A percentile compares a stretch with the other conserved stretches of the same genome.
Evolutionary conservation across 2,888 invertebrate species (phyloP).

Genomic region (Augochlorella aurata): DNA sequence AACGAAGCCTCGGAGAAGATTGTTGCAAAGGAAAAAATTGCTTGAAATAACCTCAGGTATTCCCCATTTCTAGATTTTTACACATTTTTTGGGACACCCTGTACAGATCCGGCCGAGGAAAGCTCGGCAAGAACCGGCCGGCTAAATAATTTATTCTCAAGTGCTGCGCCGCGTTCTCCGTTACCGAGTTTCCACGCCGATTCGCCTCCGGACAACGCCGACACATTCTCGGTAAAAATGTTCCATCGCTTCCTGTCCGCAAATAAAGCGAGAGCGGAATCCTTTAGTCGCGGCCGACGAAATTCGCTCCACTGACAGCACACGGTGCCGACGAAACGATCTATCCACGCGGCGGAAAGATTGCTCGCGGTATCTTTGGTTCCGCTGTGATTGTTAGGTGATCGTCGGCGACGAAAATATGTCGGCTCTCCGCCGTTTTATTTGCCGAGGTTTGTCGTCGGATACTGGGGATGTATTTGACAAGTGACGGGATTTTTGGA

Average conservation of each 20-base stretch:
- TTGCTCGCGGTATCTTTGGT: background rate
- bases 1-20: no score
- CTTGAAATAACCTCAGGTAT: no score
- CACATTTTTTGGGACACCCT: no score
- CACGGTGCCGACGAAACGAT: background rate
- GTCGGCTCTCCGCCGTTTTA: no score
- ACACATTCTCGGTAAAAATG: background rate
- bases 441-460: no score
- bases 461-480: no score
- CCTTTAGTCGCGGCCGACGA: background rate
- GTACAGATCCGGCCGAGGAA: no score
- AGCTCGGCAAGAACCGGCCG: no score
- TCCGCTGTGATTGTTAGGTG: background rate
- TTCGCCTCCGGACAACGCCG: background rate
- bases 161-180: background rate
- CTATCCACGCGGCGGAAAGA: background rate
- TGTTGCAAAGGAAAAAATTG: no score
- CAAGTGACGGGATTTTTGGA: no score
- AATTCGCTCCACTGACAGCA: background rate
- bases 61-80: no score
- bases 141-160: constrained; percentile 3
- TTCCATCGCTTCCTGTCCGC: background rate
- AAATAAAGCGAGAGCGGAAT: background rate
- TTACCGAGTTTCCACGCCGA: background rate
- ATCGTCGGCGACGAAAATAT: background rate